A percentile compares a stretch with the other conserved stretches of the same genome.
Evolutionary conservation across 2,113 vertebrate genomes (phyloP).

Genomic region (Hippopotamus amphibius): DNA sequence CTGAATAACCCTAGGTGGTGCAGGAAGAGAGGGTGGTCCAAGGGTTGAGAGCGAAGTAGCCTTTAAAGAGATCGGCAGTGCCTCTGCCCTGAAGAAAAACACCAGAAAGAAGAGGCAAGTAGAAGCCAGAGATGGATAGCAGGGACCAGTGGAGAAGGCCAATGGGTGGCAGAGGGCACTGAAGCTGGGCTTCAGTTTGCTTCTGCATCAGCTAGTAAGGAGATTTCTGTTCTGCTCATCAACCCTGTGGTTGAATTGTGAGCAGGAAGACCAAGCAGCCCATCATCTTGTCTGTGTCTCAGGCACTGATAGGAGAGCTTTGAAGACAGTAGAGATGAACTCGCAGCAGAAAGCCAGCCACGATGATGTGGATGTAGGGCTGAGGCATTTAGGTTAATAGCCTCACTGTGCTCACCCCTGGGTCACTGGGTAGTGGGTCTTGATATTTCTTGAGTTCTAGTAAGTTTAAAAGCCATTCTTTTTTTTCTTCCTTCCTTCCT

Average conservation of each 20-base stretch:
- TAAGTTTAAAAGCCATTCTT: not conserved
- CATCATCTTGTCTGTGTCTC: not conserved
- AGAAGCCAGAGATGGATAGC: not conserved
- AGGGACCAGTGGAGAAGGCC: not conserved
- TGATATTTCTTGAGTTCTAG: not conserved
- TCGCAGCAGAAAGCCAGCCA: not conserved
- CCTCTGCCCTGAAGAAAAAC: not conserved
- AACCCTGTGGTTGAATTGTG: not conserved
- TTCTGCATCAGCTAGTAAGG: not conserved
- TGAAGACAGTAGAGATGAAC: fast-evolving
- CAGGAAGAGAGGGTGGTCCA: not conserved
- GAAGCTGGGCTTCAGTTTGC: not conserved
- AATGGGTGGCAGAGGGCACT: too few relatives aligned
- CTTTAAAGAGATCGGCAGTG: not conserved
- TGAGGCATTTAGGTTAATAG: not conserved
- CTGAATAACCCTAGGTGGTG: not conserved
- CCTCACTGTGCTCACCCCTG: not conserved
- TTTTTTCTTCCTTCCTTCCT: too few relatives aligned
- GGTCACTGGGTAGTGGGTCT: not conserved
- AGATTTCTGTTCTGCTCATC: not conserved
- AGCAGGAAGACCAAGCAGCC: not conserved
- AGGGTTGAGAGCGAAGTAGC: not conserved
- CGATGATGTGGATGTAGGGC: not conserved
- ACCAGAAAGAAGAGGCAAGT: not conserved
- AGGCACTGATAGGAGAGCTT: not conserved